Evolutionary conservation across 2,113 vertebrate genomes (phyloP).

Genomic region (Calyptommatus sinebrachiatus): DNA sequence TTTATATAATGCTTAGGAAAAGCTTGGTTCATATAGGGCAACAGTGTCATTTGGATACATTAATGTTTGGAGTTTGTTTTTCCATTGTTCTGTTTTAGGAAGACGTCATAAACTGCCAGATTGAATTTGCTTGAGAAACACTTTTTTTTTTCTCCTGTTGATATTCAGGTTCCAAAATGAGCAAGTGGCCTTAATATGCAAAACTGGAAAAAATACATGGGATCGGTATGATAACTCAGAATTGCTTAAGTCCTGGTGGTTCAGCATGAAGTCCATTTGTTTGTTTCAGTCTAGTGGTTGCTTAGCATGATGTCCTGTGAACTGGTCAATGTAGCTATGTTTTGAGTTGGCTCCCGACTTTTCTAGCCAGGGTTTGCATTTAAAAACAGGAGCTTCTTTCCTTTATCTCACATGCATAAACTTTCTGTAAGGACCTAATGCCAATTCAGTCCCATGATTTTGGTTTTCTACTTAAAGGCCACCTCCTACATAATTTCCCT

Average conservation of each 20-base stretch:
- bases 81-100: neutral
- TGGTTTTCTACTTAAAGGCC: neutral
- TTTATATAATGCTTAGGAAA: neutral
- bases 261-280: constrained; percentile 56
- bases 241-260: constrained; percentile 50
- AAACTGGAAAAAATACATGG: constrained; percentile 81
- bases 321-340: constrained; percentile 19
- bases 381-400: neutral
- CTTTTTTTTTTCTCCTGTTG: constrained; percentile 57
- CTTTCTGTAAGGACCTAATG: neutral
- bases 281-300: constrained; percentile 42
- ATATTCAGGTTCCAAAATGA: constrained; percentile 80
- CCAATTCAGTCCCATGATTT: neutral
- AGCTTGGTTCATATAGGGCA: neutral
- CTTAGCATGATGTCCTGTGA: constrained; percentile 32
- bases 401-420: neutral
- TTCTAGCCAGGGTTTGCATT: constrained; percentile 46
- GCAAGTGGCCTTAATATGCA: constrained; percentile 79
- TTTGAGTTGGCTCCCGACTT: neutral
- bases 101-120: neutral
- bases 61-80: neutral
- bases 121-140: constrained; percentile 33
- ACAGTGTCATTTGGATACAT: neutral
- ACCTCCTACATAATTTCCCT: neutral
- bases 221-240: constrained; percentile 73